Conservation (phyloP, 2,113 vertebrate genomes). For the Ageneiosus marmoratus region DNA sequence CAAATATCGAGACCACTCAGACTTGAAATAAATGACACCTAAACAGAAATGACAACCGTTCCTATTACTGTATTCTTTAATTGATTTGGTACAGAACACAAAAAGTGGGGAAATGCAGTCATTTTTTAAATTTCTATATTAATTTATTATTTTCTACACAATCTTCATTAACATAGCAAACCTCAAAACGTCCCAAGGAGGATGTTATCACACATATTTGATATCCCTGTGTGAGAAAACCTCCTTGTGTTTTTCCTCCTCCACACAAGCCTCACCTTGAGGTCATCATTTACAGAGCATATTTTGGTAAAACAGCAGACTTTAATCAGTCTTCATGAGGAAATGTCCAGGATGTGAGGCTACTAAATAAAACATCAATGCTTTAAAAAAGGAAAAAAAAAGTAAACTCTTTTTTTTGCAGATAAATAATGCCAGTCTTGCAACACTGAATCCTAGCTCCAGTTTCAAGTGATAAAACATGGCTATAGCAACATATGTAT, state of each 20-base stretch:
- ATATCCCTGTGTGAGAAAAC: slow-evolving; percentile 32
- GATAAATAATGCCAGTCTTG: not conserved
- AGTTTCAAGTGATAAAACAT: slow-evolving; percentile 17
- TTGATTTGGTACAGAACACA: slow-evolving; percentile 48
- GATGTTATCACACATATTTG: slow-evolving; percentile 11
- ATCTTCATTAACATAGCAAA: slow-evolving; percentile 4
- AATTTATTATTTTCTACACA: slow-evolving; percentile 35
- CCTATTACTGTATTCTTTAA: slow-evolving; percentile 48
- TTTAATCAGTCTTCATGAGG: not conserved
- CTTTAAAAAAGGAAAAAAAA: not conserved
- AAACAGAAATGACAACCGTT: slow-evolving; percentile 24
- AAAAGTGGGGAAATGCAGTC: slow-evolving; percentile 39
- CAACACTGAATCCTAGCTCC: not conserved
- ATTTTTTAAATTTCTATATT: slow-evolving; percentile 30
- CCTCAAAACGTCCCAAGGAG: not conserved
- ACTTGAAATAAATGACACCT: slow-evolving; percentile 14
- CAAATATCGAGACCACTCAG: not conserved
- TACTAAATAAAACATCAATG: slow-evolving; percentile 7
- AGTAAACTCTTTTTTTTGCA: not conserved
- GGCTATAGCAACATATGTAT: not conserved
- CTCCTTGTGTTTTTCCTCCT: slow-evolving; percentile 25
- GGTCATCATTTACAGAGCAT: not conserved
- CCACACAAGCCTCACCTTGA: slow-evolving; percentile 4
- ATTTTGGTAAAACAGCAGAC: slow-evolving; percentile 18
- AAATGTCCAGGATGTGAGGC: not conserved